Conservation (phyloP, 2,113 vertebrate species). For the Microtus richardsoni region DNA sequence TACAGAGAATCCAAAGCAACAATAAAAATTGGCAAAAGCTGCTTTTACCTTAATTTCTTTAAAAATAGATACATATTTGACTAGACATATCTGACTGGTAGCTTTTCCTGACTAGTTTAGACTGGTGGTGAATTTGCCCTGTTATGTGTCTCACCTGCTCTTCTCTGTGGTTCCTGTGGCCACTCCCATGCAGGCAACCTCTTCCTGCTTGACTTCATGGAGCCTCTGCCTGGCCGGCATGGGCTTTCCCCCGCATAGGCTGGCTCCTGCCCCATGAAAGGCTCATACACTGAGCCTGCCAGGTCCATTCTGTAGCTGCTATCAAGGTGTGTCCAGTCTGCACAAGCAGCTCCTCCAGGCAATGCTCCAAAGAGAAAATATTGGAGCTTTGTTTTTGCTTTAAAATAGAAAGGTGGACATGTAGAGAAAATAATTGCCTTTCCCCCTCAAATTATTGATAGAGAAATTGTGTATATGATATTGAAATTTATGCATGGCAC, state of each 20-base stretch:
- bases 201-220: not conserved
- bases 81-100: not conserved
- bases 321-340: not conserved
- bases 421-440: not conserved
- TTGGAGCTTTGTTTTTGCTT: slow-evolving; percentile 28
- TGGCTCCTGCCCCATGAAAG: not conserved
- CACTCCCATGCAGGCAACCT: not conserved
- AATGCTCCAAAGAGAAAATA: not conserved
- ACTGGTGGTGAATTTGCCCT: not conserved
- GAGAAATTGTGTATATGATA: not conserved
- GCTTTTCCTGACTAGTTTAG: not conserved
- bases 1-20: no score
- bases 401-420: not conserved
- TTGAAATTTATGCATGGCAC: not conserved
- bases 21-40: not conserved
- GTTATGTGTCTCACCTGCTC: not conserved
- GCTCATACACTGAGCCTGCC: not conserved
- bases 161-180: not conserved
- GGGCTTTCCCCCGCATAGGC: not conserved
- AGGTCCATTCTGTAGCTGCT: not conserved
- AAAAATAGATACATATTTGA: slow-evolving; percentile 37
- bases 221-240: not conserved
- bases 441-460: slow-evolving; percentile 45
- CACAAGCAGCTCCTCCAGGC: not conserved
- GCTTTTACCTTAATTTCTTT: not conserved